Percentiles rank a stretch among this genome's conserved stretches.
Conservation (phyloP, 2,113 vertebrate genomes). For the Baryphthengus martii region DNA sequence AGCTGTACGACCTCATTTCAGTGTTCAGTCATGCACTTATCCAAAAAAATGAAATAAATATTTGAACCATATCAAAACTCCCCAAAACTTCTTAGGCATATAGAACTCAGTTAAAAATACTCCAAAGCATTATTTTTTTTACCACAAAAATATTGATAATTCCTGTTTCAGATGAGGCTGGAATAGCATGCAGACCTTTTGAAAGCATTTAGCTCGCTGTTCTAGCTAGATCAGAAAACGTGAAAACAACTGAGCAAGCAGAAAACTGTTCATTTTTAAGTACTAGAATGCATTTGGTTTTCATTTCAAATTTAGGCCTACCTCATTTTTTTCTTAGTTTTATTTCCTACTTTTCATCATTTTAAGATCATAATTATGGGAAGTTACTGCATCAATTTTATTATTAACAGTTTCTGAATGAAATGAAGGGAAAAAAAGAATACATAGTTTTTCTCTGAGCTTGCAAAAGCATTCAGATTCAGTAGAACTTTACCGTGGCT, state of each 20-base stretch:
- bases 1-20: neutral
- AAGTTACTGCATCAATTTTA: neutral
- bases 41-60: neutral
- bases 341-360: neutral
- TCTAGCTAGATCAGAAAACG: neutral
- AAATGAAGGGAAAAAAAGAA: neutral
- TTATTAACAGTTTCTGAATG: neutral
- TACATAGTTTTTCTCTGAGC: neutral
- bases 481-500: neutral
- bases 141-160: neutral
- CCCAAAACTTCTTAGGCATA: neutral
- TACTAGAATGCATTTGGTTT: neutral
- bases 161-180: neutral
- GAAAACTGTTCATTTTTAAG: neutral
- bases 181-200: neutral
- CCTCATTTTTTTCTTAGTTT: neutral
- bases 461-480: neutral
- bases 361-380: neutral
- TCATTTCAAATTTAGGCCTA: neutral
- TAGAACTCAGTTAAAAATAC: neutral
- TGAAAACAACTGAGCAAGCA: neutral
- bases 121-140: neutral
- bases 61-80: neutral
- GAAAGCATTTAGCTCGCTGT: neutral
- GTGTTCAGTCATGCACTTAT: neutral